Evolutionary conservation across 2,113 vertebrate genomes (phyloP).

Genomic region (Hippocampus mohnikei): DNA sequence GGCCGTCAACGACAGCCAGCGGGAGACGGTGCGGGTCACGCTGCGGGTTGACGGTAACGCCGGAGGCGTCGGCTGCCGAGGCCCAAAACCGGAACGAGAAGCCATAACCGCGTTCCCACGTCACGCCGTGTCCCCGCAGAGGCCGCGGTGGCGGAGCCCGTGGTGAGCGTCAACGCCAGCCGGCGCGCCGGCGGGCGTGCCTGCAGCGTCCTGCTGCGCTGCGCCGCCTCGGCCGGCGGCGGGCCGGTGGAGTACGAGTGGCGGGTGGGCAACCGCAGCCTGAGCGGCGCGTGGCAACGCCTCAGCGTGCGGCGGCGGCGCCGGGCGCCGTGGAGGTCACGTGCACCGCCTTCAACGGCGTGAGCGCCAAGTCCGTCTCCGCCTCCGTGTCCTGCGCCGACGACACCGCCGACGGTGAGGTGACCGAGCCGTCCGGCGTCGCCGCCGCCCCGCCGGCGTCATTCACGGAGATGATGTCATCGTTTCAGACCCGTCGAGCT

Average conservation of each 20-base stretch:
- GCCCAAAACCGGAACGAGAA: too few species aligned
- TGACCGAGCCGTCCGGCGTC: background rate
- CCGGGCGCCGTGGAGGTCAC: background rate
- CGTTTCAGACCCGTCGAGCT: background rate
- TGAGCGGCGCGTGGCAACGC: background rate
- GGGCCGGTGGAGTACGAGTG: background rate
- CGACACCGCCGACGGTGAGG: background rate
- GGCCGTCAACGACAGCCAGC: background rate
- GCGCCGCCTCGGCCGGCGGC: background rate
- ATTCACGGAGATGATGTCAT: background rate
- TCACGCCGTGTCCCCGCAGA: background rate
- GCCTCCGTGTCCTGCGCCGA: background rate
- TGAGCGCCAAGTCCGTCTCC: background rate
- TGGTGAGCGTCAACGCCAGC: background rate
- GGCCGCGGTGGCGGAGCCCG: background rate
- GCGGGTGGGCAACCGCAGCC: background rate
- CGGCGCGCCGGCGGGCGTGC: background rate
- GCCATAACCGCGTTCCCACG: too few species aligned
- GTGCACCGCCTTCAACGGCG: background rate
- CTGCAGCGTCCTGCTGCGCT: background rate
- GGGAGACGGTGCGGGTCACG: background rate
- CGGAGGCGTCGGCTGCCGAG: background rate
- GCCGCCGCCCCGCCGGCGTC: fast-evolving
- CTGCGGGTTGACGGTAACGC: constrained; percentile 1
- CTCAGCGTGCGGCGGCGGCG: background rate